These are phyloP conservation scores for Endotricha flammealis DNA, from an alignment of 2,888 invertebrate species.

Conservation along the genomic window DNA sequence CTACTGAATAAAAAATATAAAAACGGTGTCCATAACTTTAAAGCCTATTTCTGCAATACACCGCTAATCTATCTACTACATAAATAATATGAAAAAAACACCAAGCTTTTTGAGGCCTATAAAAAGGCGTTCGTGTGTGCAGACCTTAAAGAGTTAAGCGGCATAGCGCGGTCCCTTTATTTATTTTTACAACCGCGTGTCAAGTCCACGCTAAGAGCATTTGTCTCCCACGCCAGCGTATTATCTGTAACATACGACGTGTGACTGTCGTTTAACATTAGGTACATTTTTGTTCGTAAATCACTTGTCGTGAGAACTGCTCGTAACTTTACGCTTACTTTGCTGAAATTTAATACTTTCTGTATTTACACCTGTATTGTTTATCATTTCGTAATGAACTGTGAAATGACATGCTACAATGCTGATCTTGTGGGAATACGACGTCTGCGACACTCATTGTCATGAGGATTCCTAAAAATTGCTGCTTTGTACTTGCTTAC, in stretches of 20 bases:
- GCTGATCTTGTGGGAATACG: too few species aligned
- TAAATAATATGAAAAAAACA: too few species aligned
- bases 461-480: too few species aligned
- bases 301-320: constrained; percentile 21
- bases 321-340: constrained; percentile 9
- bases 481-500: too few species aligned
- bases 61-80: too few species aligned
- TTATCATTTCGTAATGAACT: too few species aligned
- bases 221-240: constrained; percentile 49
- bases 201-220: constrained; percentile 54
- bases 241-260: constrained; percentile 48
- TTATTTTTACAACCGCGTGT: constrained; percentile 57
- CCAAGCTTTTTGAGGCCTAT: too few species aligned
- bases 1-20: too few species aligned
- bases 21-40: too few species aligned
- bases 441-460: too few species aligned
- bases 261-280: constrained; percentile 41
- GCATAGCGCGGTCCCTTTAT: constrained; percentile 41
- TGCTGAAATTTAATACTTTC: constrained; percentile 6
- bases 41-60: too few species aligned
- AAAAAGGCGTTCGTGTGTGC: constrained; percentile 25
- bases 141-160: constrained; percentile 27
- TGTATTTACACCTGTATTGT: not conserved
- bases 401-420: too few species aligned
- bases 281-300: constrained; percentile 33